Conservation (phyloP, 2,888 invertebrate genomes). For the Blera fallax region DNA sequence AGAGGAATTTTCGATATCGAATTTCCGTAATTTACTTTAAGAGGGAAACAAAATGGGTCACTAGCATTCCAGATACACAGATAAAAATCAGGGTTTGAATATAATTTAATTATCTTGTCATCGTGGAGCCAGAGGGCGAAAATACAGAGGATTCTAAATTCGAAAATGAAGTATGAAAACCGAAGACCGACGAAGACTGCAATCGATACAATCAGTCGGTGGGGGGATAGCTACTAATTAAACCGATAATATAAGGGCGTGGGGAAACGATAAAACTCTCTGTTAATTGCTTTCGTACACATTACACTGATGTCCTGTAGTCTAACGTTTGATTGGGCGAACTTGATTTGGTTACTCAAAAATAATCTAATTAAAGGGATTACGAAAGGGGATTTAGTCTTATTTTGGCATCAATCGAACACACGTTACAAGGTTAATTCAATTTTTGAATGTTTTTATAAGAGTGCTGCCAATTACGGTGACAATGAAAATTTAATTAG, state of each 20-base stretch:
- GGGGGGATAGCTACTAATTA: slow-evolving; percentile 13
- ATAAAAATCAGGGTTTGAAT: slow-evolving; percentile 23
- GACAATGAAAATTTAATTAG: background rate
- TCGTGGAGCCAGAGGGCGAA: background rate
- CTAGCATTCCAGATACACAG: background rate
- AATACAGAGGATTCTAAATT: too few relatives aligned
- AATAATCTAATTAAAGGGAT: background rate
- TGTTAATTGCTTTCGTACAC: background rate
- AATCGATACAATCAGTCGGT: slow-evolving; percentile 4
- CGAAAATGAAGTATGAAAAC: too few relatives aligned
- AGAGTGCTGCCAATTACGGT: background rate
- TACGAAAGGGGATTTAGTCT: background rate
- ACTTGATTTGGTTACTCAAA: background rate
- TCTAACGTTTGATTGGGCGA: background rate
- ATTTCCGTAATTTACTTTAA: background rate
- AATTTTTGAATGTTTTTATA: background rate
- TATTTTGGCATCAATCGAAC: background rate
- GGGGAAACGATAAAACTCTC: background rate
- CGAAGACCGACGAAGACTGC: too few relatives aligned
- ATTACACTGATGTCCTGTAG: background rate
- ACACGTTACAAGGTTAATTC: background rate
- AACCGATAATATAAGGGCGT: background rate
- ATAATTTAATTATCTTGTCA: slow-evolving; percentile 28
- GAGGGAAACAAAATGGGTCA: slow-evolving; percentile 11
- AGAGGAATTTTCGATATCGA: slow-evolving; percentile 17